Percentiles rank a stretch among this genome's conserved stretches.
Conservation (phyloP, 2,113 vertebrate genomes). For the Herpetotheres cachinnans region DNA sequence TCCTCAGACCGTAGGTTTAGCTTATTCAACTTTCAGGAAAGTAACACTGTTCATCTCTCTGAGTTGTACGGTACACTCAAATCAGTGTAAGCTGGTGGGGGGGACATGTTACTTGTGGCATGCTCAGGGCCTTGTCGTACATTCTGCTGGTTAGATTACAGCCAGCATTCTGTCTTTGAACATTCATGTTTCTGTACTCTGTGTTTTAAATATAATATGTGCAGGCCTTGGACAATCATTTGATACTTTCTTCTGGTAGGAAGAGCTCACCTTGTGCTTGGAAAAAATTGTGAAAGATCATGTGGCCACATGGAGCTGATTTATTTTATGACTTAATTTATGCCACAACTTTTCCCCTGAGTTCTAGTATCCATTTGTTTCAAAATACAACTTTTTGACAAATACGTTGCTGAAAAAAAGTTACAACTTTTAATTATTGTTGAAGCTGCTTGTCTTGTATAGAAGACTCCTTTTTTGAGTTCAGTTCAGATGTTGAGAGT, state of each 20-base stretch:
- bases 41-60: neutral
- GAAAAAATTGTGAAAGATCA: neutral
- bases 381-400: neutral
- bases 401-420: neutral
- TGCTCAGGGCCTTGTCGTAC: fast-evolving
- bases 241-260: neutral
- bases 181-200: neutral
- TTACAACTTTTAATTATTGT: neutral
- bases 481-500: neutral
- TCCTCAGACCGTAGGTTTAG: neutral
- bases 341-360: neutral
- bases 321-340: neutral
- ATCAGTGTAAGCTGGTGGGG: neutral
- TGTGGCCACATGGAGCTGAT: neutral
- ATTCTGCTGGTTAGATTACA: neutral
- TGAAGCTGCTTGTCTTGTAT: neutral
- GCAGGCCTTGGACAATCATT: neutral
- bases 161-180: neutral
- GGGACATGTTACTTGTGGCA: neutral
- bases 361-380: neutral
- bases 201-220: neutral
- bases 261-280: neutral
- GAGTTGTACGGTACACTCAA: neutral
- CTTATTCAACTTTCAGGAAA: neutral
- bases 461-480: neutral